These are phyloP conservation scores for Listrodromus nycthemerus DNA, from an alignment of 2,888 invertebrate genomes.

Conservation along the genomic window DNA sequence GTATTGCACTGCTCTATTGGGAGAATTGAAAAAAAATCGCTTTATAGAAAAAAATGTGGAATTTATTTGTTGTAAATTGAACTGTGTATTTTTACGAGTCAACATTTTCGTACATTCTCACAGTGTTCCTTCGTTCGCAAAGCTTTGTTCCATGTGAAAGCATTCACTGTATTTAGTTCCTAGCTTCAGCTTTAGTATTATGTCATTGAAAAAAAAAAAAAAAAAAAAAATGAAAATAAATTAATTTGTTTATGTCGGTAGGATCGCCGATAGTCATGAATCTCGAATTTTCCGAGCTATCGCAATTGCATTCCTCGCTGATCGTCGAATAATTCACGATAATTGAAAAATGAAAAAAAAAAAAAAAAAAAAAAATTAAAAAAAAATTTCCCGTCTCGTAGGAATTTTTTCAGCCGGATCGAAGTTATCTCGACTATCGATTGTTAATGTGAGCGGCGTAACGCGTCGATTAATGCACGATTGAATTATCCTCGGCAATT, in stretches of 20 bases:
- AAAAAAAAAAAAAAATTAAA: no score
- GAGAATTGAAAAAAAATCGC: no score
- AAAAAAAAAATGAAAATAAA: no score
- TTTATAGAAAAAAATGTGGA: no score
- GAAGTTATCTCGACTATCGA: neutral
- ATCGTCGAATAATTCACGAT: neutral
- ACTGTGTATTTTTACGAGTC: no score
- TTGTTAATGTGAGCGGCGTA: neutral
- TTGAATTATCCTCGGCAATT: neutral
- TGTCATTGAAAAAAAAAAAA: neutral
- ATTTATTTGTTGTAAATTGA: no score
- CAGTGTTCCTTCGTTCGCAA: no score
- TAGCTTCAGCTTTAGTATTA: neutral
- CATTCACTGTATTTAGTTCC: neutral
- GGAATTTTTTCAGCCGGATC: slow-evolving; percentile 24
- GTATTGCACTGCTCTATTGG: neutral
- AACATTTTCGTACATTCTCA: neutral
- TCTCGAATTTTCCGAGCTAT: no score
- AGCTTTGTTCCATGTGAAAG: no score
- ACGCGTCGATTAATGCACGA: neutral
- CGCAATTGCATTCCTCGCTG: neutral
- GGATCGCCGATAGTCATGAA: no score
- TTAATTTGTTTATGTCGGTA: neutral
- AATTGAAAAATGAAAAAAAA: no score
- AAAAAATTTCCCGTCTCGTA: no score